Conservation (phyloP, 2,113 vertebrate species). For the Antennarius striatus region DNA sequence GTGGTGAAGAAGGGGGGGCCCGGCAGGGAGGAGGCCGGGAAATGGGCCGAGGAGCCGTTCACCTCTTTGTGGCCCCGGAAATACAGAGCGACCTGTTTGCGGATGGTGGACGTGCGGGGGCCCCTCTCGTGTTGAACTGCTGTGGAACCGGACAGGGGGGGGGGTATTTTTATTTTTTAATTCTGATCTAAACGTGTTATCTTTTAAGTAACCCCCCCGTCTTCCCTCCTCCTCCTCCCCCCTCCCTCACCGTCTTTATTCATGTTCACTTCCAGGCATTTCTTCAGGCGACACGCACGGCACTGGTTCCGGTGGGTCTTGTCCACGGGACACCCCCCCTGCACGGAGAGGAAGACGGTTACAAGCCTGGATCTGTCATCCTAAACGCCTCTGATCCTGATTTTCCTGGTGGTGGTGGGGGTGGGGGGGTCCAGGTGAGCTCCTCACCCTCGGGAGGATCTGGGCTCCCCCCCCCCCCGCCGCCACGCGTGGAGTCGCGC, state of each 20-base stretch:
- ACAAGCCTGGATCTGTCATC: conserved; percentile 13
- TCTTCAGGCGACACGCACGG: conserved; percentile 96
- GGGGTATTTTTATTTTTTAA: no score
- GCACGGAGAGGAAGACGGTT: conserved; percentile 26
- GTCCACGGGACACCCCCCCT: conserved; percentile 98
- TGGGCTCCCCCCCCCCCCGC: no score
- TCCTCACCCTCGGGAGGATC: no score
- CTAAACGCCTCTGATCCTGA: no score
- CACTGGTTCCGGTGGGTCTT: conserved; percentile 99
- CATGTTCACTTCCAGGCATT: conserved; percentile 99
- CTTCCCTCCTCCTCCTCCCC: no score
- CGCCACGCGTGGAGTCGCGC: no score
- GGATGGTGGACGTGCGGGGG: conserved; percentile 95
- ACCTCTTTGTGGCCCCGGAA: conserved; percentile 98
- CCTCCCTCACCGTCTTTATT: conserved; percentile 95
- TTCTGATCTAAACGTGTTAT: no score
- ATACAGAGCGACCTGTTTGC: conserved; percentile 98
- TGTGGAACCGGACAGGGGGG: conserved; percentile 50
- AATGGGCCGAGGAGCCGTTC: conserved; percentile 87
- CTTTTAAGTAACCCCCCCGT: no score
- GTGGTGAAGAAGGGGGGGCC: conserved; percentile 95
- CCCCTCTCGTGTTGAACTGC: conserved; percentile 98
- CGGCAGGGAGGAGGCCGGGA: conserved; percentile 86
- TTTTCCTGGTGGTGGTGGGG: no score
- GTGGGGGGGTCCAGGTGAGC: no score